Base-by-base conservation (phyloP, 2,113 vertebrate species). In the Hippocampus abdominalis region DNA sequence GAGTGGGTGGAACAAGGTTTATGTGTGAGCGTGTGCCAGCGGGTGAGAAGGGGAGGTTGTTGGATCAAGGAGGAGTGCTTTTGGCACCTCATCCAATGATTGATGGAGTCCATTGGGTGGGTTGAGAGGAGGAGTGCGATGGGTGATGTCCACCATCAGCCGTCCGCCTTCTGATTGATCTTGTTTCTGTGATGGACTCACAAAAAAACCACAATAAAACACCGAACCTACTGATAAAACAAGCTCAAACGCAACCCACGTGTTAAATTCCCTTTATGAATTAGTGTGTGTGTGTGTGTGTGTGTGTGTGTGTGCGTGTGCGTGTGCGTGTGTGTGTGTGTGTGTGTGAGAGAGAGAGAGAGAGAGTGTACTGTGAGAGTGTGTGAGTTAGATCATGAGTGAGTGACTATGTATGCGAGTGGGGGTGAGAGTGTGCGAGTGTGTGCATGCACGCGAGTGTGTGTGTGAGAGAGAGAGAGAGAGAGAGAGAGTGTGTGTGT, bases 61-160 rank as follows among this genome's bases (percentile, higher is more conserved):
- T 85, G 81, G 69, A 86, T 84, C 80, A 77, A 59, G 72, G 69
- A 79, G 77, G 80, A 80, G 68, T 75, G 71, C 81, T 82, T 80
- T 84, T 86, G 83, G 84, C 80, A 84, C 76, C 84, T 86, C 79
- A 84, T 80, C 80, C 77, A 69, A 60, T 89, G 88, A 92, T 88
- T 83, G 81, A 90, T 89, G 72, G 65, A 57, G 75, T 76, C 57
- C 75, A 78, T 87, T 85, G 88, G 83, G 88, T 89, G 88, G 88
- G 80, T 86, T 70, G 44, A 64, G 27, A 75, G 67, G 61, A 84
- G 83, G 82, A 76, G 72, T 79, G 75, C 57, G 46, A 54, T 76
- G 73, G 73, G 68, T 83, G 80, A 83, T 57, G 71, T 83, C 74
- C 86, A 75, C 74, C 81, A 71, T 76, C 62, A 73, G 67, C 72